Base-by-base conservation (phyloP, 2,888 invertebrate genomes). In the Lacanobia oleracea region DNA sequence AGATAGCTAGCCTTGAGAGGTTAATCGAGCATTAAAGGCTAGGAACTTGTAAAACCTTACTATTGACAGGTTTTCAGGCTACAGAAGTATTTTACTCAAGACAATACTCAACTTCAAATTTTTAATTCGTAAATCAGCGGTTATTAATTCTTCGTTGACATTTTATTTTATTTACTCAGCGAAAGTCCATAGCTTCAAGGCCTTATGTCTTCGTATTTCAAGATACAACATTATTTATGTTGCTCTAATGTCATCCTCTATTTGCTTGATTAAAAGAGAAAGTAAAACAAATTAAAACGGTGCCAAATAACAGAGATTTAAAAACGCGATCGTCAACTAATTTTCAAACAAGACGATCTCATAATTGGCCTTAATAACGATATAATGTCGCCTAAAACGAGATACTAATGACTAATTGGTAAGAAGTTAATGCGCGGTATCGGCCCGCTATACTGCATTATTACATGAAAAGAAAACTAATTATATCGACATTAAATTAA, bases 361-460 rank as follows among this genome's bases (percentile, higher is more conserved):
- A 57, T 81, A 79, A 83, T 72, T 75, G 61, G 45, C 57, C 57
- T 7, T 45, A 63, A 61, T 63, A 65, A 67, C 60, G 83, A 67
- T 43, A 78, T n/a, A 40, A 66, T 54, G 53, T 75, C 79, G 62
- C 70, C 64, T 67, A 79, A 82, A 78, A 27, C 62, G 65, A 59
- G 48, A 82, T 72, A 59, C 21, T 81, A 67, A 81, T 75, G 23
- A 60, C 23, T 81, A 67, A 79, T 70, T 62, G 77, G 18, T 50
- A 48, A 48, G 56, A 64, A 71, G 67, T 61, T 61, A 57, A 65
- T 59, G 33, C n/a, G 48, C 60, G 12, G 14, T 61, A 62, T 63
- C 56, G n/a, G 65, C 33, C 54, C 33, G 54, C 33, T 18, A 56
- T 78, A 60, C 27, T 68, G 59, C 63, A 50, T 50, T 51, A 56